These are phyloP conservation scores for Pemphredon lugubris DNA, from an alignment of 2,888 invertebrate genomes.

Conservation along the genomic window DNA sequence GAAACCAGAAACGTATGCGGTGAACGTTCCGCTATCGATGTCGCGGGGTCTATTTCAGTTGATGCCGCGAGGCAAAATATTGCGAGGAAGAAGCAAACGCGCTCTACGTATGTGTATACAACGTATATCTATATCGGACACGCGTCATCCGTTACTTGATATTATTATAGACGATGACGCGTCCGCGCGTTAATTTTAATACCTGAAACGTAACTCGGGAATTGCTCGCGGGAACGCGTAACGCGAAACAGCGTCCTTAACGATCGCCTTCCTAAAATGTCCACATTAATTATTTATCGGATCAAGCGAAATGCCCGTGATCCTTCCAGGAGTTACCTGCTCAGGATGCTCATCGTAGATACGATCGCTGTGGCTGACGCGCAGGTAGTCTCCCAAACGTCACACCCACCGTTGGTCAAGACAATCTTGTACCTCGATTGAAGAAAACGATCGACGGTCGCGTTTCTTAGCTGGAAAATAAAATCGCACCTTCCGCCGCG, in stretches of 20 bases:
- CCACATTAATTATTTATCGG: conserved; percentile 36
- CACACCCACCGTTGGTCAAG: no score
- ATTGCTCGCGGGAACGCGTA: conserved; percentile 28
- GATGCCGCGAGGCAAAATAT: conserved; percentile 51
- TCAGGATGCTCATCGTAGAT: no score
- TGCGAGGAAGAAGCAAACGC: conserved; percentile 30
- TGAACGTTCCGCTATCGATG: conserved; percentile 28
- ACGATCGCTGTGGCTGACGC: no score
- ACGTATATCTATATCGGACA: conserved; percentile 33
- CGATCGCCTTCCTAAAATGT: conserved; percentile 39
- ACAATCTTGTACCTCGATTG: no score
- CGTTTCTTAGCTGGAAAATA: no score
- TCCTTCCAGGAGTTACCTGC: background rate
- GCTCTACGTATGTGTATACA: no score
- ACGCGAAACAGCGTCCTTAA: conserved; percentile 26
- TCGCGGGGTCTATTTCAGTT: conserved; percentile 41
- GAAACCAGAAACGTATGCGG: conserved; percentile 44
- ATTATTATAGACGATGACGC: conserved; percentile 40
- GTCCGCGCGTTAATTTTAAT: conserved; percentile 46
- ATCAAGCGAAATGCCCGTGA: conserved; percentile 3
- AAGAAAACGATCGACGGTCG: no score
- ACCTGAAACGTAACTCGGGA: conserved; percentile 44
- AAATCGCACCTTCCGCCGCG: no score
- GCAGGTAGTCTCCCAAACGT: no score
- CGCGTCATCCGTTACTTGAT: conserved; percentile 8